Evolutionary conservation across 1,140 invertebrate species (phyloP), one percentile per base, ranked within the genome.

Genomic region (Neodiprion lecontei): DNA sequence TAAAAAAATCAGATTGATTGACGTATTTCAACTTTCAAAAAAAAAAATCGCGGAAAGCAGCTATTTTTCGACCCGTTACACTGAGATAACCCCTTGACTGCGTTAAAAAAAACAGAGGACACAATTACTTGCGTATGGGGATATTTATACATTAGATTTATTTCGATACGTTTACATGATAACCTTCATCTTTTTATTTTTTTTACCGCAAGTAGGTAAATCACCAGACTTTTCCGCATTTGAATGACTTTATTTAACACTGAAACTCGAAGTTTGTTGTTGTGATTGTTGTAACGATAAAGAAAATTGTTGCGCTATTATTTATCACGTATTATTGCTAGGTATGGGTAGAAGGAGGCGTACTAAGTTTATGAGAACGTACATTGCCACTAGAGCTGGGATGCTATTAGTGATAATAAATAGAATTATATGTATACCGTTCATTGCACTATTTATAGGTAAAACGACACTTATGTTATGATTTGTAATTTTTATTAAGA

Each of bases 311-410:
- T 61, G 53, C 53, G 82, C 76, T 84, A 80, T 81, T 74, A 81
- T 80, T 84, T 78, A 79, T 82, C 79, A 80, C 78, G 79, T 81
- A 79, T 82, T 85, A 84, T 81, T 82, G 79, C 78, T 84, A 86
- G 78, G 82, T 77, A 83, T 78, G 78, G 72, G 68, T 75, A 77
- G 75, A 78, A 53, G 28, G 67, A 21, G 40, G 17, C 72, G 68
- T 50, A 76, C 73, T 72, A 77, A 48, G 76, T 78, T 70, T 76
- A 74, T 74, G 72, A 71, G 74, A 40, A 50, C 70, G 72, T 73
- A 74, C 72, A 72, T 74, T 69, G 69, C 72, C 47, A 50, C 53
- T 61, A 61, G 11, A 17, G n/a, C 53, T n/a, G 70, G 70, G 66
- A 76, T 53, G 75, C 47, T 61, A 67, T 70, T 74, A 67, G 23